Evolutionary conservation across 2,888 invertebrate species (phyloP).

Genomic region (Zootermopsis nevadensis): DNA sequence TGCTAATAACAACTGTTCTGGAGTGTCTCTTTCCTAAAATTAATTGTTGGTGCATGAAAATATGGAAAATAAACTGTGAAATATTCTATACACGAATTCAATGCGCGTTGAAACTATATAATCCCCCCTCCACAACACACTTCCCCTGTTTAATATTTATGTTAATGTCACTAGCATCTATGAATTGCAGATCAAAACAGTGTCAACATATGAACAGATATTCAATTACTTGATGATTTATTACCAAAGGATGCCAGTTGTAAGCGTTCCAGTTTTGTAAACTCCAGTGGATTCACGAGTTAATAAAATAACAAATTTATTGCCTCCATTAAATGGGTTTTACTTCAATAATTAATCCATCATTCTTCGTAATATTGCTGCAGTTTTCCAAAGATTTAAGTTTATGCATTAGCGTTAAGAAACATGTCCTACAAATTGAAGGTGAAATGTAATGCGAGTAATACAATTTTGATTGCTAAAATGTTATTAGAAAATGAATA

Average conservation of each 20-base stretch:
- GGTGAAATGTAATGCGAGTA: background rate
- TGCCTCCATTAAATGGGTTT: background rate
- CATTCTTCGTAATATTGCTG: background rate
- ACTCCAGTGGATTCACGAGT: background rate
- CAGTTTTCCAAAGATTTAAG: background rate
- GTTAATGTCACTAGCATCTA: no score
- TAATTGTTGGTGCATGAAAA: no score
- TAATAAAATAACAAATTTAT: background rate
- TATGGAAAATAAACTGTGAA: no score
- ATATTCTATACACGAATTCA: no score
- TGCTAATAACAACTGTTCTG: no score
- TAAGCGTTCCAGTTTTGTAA: background rate
- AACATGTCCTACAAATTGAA: background rate
- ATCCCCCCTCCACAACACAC: no score
- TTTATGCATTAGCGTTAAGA: background rate
- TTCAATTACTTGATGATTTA: slow-evolving; percentile 16
- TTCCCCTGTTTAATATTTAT: no score
- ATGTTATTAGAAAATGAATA: no score
- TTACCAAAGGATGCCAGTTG: background rate
- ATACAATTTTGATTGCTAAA: no score
- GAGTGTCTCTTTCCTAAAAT: no score
- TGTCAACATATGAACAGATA: background rate
- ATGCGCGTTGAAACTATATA: no score
- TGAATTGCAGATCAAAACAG: background rate
- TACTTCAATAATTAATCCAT: background rate